Evolutionary conservation across 2,888 invertebrate genomes (phyloP).

Genomic region (Malacosoma neustria): DNA sequence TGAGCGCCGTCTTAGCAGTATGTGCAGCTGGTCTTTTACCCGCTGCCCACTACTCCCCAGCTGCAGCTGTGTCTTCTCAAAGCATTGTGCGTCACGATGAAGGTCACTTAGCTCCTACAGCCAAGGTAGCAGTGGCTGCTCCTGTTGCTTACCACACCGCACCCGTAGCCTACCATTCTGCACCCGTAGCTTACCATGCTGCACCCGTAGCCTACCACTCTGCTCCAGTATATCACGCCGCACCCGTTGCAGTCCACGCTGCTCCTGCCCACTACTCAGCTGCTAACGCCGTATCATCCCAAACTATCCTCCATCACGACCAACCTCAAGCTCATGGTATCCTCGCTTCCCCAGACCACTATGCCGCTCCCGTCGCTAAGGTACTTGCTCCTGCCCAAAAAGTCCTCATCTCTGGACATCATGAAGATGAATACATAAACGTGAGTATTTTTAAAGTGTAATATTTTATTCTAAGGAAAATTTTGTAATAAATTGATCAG

Average conservation of each 20-base stretch:
- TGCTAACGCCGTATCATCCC: conserved; percentile 19
- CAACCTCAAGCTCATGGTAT: background rate
- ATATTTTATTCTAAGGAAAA: too few relatives aligned
- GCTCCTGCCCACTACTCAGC: conserved; percentile 25
- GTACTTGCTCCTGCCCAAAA: conserved; percentile 26
- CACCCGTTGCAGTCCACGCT: background rate
- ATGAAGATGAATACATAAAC: conserved; percentile 41
- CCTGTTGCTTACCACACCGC: conserved; percentile 21
- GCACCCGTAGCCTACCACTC: conserved; percentile 2
- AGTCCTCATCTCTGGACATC: conserved; percentile 27
- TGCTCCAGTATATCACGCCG: conserved; percentile 1
- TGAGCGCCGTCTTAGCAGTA: conserved; percentile 49
- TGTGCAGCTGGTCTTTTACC: conserved; percentile 45
- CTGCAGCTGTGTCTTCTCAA: conserved; percentile 55
- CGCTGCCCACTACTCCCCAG: conserved; percentile 49
- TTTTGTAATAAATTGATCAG: background rate
- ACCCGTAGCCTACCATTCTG: conserved; percentile 24
- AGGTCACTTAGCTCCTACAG: conserved; percentile 19
- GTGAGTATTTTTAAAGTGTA: conserved; percentile 30
- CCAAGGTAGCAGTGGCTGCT: conserved; percentile 29
- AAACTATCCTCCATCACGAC: background rate
- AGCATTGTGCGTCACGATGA: conserved; percentile 54
- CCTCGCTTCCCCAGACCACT: conserved; percentile 14
- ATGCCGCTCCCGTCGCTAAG: conserved; percentile 33
- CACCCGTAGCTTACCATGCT: conserved; percentile 1